phyloP scores from a whole-genome alignment of 2,113 vertebrate species.

The Sylvilagus bachmani region DNA sequence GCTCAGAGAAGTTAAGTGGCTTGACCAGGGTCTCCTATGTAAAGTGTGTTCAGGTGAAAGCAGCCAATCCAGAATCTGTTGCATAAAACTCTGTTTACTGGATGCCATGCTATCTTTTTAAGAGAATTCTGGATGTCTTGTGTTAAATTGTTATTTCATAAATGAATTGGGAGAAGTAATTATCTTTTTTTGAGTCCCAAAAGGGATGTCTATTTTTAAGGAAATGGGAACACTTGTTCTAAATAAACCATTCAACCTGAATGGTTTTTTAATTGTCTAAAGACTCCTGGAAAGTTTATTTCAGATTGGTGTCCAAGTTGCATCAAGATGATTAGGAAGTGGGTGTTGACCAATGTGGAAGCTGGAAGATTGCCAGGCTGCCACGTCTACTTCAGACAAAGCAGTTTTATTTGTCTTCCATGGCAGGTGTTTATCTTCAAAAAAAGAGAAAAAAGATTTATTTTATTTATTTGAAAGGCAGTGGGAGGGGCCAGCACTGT shows the following conservation, averaged over 20 bases:
- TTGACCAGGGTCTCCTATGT: neutral
- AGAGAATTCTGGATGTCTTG: neutral
- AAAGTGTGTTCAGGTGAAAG: neutral
- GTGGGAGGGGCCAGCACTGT: too few species aligned
- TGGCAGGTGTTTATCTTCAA: neutral
- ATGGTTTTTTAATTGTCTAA: neutral
- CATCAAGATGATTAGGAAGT: neutral
- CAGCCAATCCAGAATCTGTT: neutral
- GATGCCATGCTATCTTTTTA: neutral
- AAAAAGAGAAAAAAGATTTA: too few species aligned
- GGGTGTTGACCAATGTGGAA: neutral
- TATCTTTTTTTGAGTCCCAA: neutral
- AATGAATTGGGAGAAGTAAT: neutral
- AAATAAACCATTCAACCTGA: neutral
- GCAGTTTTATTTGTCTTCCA: neutral
- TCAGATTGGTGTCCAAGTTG: neutral
- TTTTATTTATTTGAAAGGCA: too few species aligned
- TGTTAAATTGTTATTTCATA: neutral
- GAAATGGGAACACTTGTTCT: neutral
- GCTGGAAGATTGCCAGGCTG: neutral
- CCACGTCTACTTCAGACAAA: neutral
- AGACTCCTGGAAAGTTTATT: neutral
- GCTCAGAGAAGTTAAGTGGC: neutral
- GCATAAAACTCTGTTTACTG: neutral
- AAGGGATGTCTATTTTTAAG: neutral